Evolutionary conservation across 2,113 vertebrate genomes (phyloP), one percentile per base, ranked within the genome.

Genomic region (Sphaerodactylus townsendi): DNA sequence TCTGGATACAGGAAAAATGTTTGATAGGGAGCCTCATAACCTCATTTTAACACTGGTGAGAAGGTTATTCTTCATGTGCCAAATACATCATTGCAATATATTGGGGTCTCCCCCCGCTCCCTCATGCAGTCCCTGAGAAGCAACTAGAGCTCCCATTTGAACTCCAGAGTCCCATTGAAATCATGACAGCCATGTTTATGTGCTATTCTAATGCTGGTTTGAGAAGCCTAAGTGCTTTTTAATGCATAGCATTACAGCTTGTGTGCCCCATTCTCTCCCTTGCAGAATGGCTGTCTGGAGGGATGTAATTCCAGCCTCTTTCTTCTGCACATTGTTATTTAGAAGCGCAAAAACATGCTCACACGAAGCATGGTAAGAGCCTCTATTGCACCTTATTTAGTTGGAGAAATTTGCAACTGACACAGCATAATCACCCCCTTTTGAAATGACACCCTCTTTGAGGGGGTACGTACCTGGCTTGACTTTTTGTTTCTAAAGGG

Each of bases 231-330:
- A 95, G 83, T 90, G 87, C 44, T 93, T 91, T 95, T 93, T 91
- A 93, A 94, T 80, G 85, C 92, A 87, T 77, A 90, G 88, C 89
- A 87, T 89, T 90, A 81, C 72, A 85, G 87, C 65, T 9, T 90
- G 88, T 1, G 1, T 48, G 62, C 50, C 81, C 85, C 93, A 85
- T 93, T 93, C 93, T 92, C 82, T 93, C 85, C 86, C 79, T 46
- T 77, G 62, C 78, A 70, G 86, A 95, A 94, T 90, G 83, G 90
- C 85, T 92, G 86, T 82, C 93, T 91, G 84, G 87, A 95, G 92
- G 91, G 86, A 90, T 68, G 90, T 89, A 93, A 95, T 94, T 94
- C 90, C 93, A 93, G 90, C 79, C 85, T 89, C 90, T 85, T 90
- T 87, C 89, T 90, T 95, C 84, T 37, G 46, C 92, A 89, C 3